Base-by-base conservation (phyloP, 2,113 vertebrate genomes). In the Candoia aspera region DNA sequence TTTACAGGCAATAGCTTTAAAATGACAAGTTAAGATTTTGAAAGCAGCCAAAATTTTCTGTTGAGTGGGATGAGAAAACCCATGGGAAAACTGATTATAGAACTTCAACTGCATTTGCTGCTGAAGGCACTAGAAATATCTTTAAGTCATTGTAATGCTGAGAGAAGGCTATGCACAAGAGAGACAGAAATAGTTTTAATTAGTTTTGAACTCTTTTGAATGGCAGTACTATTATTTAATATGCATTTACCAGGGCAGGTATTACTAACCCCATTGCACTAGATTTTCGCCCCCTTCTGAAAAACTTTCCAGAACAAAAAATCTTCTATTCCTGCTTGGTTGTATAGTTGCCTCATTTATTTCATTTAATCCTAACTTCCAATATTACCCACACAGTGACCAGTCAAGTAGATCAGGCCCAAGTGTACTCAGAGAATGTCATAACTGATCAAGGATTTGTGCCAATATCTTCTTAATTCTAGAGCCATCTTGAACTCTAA, bases 21-120 rank as follows among this genome's bases (percentile, higher is more conserved):
- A n/a, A 84, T 1, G 92, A 64, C 91, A 93, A 93, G 0, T 86
- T 91, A 93, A 90, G 49, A 64, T 12, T 92, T 93, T 87, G 85
- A 92, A 21, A 92, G 29, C 4, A 92, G 21, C 33, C 29, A 90
- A 12, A 73, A 94, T 91, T 21, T 92, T 12, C 19, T 26, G 90
- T 53, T 17, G 49, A 91, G 90, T 93, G 87, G 26, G 49, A 86
- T 12, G 91, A 8, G 55, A 86, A 13, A 87, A 21, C 92, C 0
- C 2, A 68, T 68, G 93, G 60, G 42, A 94, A 91, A 88, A 87
- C 4, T 0, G 89, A 1, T 88, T 88, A 86, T 1, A 53, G 23
- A 1, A 92, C 58, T 93, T 93, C 55, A 26, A 55, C 26, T 88
- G 37, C 94, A 12, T 93, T 92, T 94, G 64, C 87, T 90, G 3